Percentiles rank a stretch among this genome's conserved stretches.
phyloP scores from a whole-genome alignment of 1,140 invertebrate species.

The Achatina immaculata region DNA sequence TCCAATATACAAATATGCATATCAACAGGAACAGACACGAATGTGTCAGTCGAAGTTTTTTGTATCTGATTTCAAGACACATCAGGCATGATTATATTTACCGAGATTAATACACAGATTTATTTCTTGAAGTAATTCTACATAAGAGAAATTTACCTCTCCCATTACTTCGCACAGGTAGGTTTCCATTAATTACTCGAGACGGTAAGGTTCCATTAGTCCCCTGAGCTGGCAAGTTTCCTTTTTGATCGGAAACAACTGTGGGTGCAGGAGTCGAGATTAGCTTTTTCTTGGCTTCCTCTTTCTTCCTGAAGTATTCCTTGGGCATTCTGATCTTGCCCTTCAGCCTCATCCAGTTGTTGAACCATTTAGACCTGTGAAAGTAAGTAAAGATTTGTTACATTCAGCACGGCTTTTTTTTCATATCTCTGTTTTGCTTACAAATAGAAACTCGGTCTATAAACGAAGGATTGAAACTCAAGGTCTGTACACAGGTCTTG shows the following conservation, averaged over 20 bases:
- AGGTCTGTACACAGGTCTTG: too few species aligned
- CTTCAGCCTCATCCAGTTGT: neutral
- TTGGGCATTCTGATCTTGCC: constrained; percentile 38
- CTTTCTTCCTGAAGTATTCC: constrained; percentile 36
- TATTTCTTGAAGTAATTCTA: too few species aligned
- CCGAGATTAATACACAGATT: too few species aligned
- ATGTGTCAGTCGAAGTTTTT: too few species aligned
- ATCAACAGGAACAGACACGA: too few species aligned
- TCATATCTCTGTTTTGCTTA: neutral
- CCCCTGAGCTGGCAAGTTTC: constrained; percentile 1
- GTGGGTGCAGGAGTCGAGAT: neutral
- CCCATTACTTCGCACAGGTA: too few species aligned
- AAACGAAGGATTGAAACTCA: neutral
- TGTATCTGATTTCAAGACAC: too few species aligned
- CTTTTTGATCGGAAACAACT: neutral
- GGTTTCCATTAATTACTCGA: too few species aligned
- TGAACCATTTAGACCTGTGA: constrained; percentile 37
- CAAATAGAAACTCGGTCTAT: neutral
- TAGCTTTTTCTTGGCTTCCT: constrained; percentile 19
- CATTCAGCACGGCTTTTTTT: neutral
- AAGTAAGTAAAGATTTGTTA: neutral
- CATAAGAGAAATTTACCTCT: too few species aligned
- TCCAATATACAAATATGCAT: too few species aligned
- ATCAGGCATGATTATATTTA: too few species aligned
- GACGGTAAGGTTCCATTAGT: too few species aligned